Base-by-base conservation (phyloP, 2,888 invertebrate genomes). In the Scelioninae gen. 2 region DNA sequence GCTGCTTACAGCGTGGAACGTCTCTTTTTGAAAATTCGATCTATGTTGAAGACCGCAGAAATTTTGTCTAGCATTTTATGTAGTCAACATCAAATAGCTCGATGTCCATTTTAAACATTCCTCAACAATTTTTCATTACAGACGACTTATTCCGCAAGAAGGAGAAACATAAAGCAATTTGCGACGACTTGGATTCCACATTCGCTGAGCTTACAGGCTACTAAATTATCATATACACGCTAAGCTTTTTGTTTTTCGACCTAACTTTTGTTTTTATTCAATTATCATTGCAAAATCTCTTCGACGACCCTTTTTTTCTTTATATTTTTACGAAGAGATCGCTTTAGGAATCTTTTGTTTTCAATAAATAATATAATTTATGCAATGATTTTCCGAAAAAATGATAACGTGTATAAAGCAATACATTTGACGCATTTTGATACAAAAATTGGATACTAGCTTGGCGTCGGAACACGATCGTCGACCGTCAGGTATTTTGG, bases 121-220 rank as follows among this genome's bases (percentile, higher is more conserved):
- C 58, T 60, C 50, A 58, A 60, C 74, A 19, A 73, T 80, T 80
- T 78, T 67, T 83, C 75, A 77, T 87, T 88, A 68, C 88, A 89
- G 89, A 89, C 87, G 87, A 88, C 77, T 86, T 89, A 84, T 88
- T 88, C 86, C 87, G 87, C 85, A 91, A 92, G 89, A 95, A 95
- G 92, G 94, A 95, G 91, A 94, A 94, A 90, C 95, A 96, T 94
- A 97, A 96, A 93, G 92, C 93, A 89, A 96, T 96, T 91, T 95
- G 95, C 91, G 96, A 96, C 90, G 96, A 96, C 91, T 91, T 97
- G 92, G 96, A 97, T 90, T 92, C 93, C 89, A 96, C 96, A 88
- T 96, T 96, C 91, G 94, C 96, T 87, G 96, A 97, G 90, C 92
- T 96, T 90, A 96, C 96, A 88, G 96, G 95, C 92, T 96, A 96